These are phyloP conservation scores for Sebastes nivosus DNA, from an alignment of 2,797 vertebrate genomes.

Conservation along the genomic window DNA sequence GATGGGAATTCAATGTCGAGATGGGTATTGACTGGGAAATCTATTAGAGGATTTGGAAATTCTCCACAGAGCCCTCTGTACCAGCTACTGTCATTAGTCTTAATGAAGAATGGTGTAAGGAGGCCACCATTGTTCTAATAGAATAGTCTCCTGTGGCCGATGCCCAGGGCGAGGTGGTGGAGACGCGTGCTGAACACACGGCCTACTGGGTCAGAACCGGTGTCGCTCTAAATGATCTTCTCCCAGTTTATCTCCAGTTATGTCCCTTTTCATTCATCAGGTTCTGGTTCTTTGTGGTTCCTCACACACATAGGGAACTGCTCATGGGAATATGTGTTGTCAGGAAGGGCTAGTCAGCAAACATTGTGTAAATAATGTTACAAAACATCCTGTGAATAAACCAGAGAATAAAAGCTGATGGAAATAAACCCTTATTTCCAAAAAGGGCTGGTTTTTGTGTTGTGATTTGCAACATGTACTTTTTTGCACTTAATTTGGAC, in stretches of 20 bases:
- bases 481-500: slow-evolving; percentile 6
- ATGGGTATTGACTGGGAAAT: slow-evolving; percentile 50
- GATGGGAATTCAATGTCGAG: slow-evolving; percentile 46
- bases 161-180: not conserved
- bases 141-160: slow-evolving; percentile 9
- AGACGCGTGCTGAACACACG: not conserved
- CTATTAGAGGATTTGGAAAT: slow-evolving; percentile 33
- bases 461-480: not conserved
- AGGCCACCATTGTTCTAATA: not conserved
- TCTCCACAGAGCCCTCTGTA: slow-evolving; percentile 10
- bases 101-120: slow-evolving; percentile 20
- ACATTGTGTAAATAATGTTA: not conserved
- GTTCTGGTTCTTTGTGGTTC: slow-evolving; percentile 5
- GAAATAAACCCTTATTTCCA: too few species aligned
- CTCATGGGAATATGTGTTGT: not conserved
- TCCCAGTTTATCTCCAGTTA: not conserved
- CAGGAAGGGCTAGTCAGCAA: not conserved
- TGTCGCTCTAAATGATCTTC: slow-evolving; percentile 2
- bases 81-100: slow-evolving; percentile 3
- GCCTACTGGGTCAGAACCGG: slow-evolving; percentile 12
- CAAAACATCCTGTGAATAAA: not conserved
- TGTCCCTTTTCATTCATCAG: slow-evolving; percentile 1
- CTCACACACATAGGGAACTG: not conserved
- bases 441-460: not conserved
- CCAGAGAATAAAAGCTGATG: not conserved